Evolutionary conservation across 2,888 invertebrate species (phyloP).

Genomic region (Leptinotarsa peninsularis): DNA sequence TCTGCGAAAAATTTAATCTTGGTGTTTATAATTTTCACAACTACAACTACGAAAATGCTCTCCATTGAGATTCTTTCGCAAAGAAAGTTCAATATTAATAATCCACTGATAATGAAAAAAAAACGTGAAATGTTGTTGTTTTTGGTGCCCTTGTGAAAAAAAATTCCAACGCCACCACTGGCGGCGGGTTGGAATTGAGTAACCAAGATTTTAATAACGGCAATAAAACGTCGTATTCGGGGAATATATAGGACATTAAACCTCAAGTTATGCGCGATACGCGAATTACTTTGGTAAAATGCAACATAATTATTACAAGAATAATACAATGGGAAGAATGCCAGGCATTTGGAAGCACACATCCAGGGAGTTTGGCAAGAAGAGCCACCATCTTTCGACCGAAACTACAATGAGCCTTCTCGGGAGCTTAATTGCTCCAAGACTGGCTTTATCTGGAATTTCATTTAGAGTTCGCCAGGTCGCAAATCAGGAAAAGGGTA

Average conservation of each 20-base stretch:
- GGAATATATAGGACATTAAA: slow-evolving; percentile 14
- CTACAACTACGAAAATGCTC: too few relatives aligned
- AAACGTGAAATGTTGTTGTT: too few relatives aligned
- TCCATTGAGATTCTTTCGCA: too few relatives aligned
- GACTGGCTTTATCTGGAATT: slow-evolving; percentile 67
- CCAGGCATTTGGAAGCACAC: slow-evolving; percentile 54
- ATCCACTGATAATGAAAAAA: too few relatives aligned
- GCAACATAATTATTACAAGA: slow-evolving; percentile 63
- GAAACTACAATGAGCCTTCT: slow-evolving; percentile 64
- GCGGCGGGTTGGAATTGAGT: background rate
- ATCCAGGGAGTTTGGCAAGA: slow-evolving; percentile 7
- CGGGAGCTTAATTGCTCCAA: slow-evolving; percentile 64
- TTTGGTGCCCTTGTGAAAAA: background rate
- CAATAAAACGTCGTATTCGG: slow-evolving; percentile 1
- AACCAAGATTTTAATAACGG: slow-evolving; percentile 16
- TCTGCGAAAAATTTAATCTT: too few relatives aligned
- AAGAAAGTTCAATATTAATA: too few relatives aligned
- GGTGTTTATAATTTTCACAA: too few relatives aligned
- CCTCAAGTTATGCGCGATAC: slow-evolving; percentile 17
- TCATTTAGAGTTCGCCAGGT: slow-evolving; percentile 64
- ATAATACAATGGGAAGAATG: slow-evolving; percentile 61
- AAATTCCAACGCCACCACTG: background rate
- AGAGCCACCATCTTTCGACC: slow-evolving; percentile 27
- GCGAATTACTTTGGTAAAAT: slow-evolving; percentile 56
- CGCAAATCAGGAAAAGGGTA: slow-evolving; percentile 65